A percentile compares a stretch with the other conserved stretches of the same genome.
Evolutionary conservation across 2,888 invertebrate species (phyloP).

Genomic region (Gandaritis pyraliata): DNA sequence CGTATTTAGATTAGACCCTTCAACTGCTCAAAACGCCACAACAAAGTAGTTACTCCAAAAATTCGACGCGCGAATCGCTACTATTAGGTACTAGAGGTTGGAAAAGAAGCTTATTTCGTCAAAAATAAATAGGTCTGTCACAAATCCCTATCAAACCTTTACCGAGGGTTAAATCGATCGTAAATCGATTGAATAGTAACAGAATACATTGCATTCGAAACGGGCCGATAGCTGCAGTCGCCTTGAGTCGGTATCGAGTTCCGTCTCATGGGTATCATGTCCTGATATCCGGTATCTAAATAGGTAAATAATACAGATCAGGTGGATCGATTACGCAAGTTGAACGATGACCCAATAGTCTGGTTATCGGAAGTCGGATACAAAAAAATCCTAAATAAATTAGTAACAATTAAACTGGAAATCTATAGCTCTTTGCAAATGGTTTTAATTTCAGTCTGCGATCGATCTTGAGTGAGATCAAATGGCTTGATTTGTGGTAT

Average conservation of each 20-base stretch:
- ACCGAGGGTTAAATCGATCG: no score
- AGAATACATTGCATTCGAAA: conserved; percentile 49
- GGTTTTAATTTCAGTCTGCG: neutral
- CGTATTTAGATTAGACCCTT: no score
- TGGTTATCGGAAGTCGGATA: neutral
- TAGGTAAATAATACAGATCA: conserved; percentile 35
- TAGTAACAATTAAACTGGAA: neutral
- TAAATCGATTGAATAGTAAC: conserved; percentile 15
- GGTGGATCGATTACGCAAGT: conserved; percentile 31
- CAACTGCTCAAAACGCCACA: no score
- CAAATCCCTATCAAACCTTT: no score
- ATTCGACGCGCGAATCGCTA: no score
- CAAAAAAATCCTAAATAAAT: neutral
- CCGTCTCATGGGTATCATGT: conserved; percentile 76
- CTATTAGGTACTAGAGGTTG: no score
- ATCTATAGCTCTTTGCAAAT: neutral
- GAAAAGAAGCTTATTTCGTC: no score
- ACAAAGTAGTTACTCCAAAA: no score
- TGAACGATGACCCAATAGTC: conserved; percentile 14
- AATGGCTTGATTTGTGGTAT: no score
- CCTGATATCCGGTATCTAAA: conserved; percentile 62
- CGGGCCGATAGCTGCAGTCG: conserved; percentile 58
- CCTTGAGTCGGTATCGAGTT: conserved; percentile 61
- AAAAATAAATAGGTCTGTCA: no score
- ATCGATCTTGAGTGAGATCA: neutral